Evolutionary conservation across 2,888 invertebrate species (phyloP), one percentile per base, ranked within the genome.

Genomic region (Poecilus cupreus): DNA sequence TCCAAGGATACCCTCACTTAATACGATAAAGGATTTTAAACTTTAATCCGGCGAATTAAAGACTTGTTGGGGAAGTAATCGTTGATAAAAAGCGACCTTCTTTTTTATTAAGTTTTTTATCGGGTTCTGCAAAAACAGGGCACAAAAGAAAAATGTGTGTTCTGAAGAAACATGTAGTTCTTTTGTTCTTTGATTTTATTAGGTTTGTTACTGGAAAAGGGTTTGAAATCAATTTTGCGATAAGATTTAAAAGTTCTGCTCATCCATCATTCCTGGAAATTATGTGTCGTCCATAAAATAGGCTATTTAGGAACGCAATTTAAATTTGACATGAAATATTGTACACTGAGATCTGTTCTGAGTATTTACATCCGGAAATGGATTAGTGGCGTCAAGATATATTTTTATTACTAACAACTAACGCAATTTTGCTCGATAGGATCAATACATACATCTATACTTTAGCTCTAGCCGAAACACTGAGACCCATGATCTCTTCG

Each of bases 41-140:
- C 24, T 60, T 60, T 60, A 60, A 60, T 60, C 60, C 60, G n/a
- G n/a, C 22, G 24, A 60, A 60, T 60, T 60, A 60, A 60, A 60
- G 60, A 60, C 60, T 60, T 60, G 60, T 24, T 13, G 60, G 13
- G 8, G 60, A 60, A 43, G 43, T 43, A 43, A 43, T 43, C 43
- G 43, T n/a, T 5, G 39, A 39, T 39, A 39, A 39, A 39, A 39
- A 39, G 39, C 8, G 39, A 10, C 3, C n/a, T 43, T 43, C 11
- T 43, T 43, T n/a, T 43, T 43, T 43, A 43, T 43, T 43, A 43
- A 43, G 43, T 43, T 43, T 43, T 32, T n/a, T 43, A 43, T 11
- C 10, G n/a, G 1, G 13, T 1, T n/a, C 3, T 11, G n/a, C 43
- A 43, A 43, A 43, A 43, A n/a, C 11, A 43, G n/a, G 5, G 10